Evolutionary conservation across 92 coral and sea anemone species (phyloP), one percentile per base, ranked within the genome.

Genomic region (Micromussa lordhowensis): DNA sequence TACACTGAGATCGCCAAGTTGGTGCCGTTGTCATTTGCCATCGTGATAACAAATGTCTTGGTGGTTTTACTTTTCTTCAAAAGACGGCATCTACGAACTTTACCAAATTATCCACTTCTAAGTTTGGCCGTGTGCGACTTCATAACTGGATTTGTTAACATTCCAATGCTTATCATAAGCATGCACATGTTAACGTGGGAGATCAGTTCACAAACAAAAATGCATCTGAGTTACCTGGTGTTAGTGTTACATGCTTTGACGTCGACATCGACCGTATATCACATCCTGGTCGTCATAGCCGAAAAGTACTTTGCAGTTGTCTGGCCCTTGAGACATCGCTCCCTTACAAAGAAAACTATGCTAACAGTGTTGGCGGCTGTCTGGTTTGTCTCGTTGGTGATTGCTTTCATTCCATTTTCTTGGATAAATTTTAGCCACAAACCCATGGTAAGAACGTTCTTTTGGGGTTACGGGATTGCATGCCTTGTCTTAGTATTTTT

Each of bases 401-500:
- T 88, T 34, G 77, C 81, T 21, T 48, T 81, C 28, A 59, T 80
- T n/a, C 86, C 93, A 54, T 80, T 90, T 63, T 84, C 80, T 11
- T 84, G 79, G 79, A 72, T 72, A 40, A 73, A 84, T 30, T 30
- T 80, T 24, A 84, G 72, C 24, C 57, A 82, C 22, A 70, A 68
- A 44, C 31, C 68, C 48, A 17, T 53, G 14, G 30, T 44, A 48
- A 83, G n/a, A 24, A 86, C 78, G 38, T 64, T 89, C 2, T 36
- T 72, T 21, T 34, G 91, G 68, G 92, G 85, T 29, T 92, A 94
- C 54, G 91, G 87, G 66, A 91, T 92, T 28, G 88, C 88, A 72
- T 81, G 89, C 8, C 70, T 94, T 79, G 85, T 92, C 18, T 51
- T 88, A 29, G 97, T 93, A 26, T 84, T 94, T 58, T 58, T 92